Evolutionary conservation across 2,113 vertebrate species (phyloP).

Genomic region (Scytalopus superciliaris): DNA sequence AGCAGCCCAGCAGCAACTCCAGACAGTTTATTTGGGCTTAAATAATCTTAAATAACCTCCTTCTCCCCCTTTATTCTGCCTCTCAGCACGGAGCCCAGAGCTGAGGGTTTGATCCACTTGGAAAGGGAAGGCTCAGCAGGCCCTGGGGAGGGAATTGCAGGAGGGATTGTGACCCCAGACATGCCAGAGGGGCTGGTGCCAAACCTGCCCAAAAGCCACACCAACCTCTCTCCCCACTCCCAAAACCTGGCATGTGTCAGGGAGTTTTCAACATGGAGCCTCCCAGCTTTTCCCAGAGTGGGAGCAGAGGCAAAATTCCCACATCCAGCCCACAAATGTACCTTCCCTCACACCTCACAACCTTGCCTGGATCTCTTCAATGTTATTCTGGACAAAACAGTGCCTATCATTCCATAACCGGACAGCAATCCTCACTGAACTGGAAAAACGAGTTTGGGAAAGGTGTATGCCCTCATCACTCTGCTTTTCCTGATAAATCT

Average conservation of each 20-base stretch:
- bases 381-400: neutral
- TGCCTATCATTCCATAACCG: neutral
- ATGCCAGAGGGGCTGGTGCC: neutral
- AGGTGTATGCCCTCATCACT: neutral
- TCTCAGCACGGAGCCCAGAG: accelerated
- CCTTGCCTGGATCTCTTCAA: neutral
- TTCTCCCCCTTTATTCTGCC: neutral
- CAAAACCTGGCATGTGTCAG: neutral
- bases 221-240: neutral
- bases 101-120: neutral
- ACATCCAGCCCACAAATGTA: neutral
- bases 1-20: neutral
- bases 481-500: neutral
- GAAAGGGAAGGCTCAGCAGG: neutral
- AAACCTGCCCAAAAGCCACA: neutral
- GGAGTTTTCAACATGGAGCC: accelerated
- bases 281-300: too few species aligned
- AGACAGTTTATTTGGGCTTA: neutral
- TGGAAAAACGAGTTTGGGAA: neutral
- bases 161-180: neutral
- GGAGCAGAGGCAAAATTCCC: neutral
- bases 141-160: neutral
- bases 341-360: neutral
- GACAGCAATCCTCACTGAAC: neutral
- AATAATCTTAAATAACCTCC: neutral